A percentile compares a stretch with the other conserved stretches of the same genome.
Evolutionary conservation across 1,140 invertebrate species (phyloP).

Genomic region (Panagrolaimus sp.): DNA sequence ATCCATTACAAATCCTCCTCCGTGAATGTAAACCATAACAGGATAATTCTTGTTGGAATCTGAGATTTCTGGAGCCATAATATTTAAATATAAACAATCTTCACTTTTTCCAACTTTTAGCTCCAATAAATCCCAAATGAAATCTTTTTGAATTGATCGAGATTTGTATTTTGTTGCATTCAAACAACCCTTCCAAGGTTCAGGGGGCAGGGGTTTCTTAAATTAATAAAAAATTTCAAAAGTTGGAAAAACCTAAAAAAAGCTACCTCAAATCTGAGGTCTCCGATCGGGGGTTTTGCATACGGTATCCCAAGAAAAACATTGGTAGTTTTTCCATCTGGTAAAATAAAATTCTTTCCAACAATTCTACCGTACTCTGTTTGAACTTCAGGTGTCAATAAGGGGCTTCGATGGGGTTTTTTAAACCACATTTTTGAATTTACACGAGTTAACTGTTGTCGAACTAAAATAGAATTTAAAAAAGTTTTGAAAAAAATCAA

Average conservation of each 20-base stretch:
- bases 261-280: conserved; percentile 55
- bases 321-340: neutral
- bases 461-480: too few relatives aligned
- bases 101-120: conserved; percentile 72
- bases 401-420: too few relatives aligned
- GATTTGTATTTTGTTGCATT: conserved; percentile 28
- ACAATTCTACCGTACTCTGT: conserved; percentile 1
- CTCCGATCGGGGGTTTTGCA: conserved; percentile 59
- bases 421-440: too few relatives aligned
- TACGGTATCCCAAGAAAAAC: conserved; percentile 60
- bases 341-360: neutral
- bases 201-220: conserved; percentile 47
- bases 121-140: conserved; percentile 42
- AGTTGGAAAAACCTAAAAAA: neutral
- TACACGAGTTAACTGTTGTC: too few relatives aligned
- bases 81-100: conserved; percentile 70
- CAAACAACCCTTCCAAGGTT: conserved; percentile 18
- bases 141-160: conserved; percentile 45
- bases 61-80: conserved; percentile 65
- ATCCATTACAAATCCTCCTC: conserved; percentile 88
- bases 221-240: neutral
- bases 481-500: too few relatives aligned
- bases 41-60: conserved; percentile 66
- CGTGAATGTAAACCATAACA: conserved; percentile 94
- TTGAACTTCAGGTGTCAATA: neutral